phyloP scores from a whole-genome alignment of 1,140 invertebrate species.

The Drosophila parvula region DNA sequence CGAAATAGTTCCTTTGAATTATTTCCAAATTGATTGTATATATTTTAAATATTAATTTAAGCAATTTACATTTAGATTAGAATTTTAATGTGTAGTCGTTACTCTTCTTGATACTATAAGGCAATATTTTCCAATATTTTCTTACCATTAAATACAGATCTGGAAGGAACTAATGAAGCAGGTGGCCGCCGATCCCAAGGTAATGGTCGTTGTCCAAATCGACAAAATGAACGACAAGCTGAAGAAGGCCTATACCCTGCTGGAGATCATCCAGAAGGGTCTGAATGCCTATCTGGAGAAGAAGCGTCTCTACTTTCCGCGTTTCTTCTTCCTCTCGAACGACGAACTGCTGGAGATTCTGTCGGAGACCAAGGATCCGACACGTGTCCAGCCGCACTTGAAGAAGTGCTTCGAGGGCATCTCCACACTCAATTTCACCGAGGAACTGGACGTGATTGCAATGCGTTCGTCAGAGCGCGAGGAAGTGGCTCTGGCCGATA shows the following conservation, averaged over 20 bases:
- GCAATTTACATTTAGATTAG: too few relatives aligned
- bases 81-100: too few relatives aligned
- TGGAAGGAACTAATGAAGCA: conserved; percentile 98
- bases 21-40: too few relatives aligned
- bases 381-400: conserved; percentile 97
- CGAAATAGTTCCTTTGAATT: too few relatives aligned
- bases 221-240: conserved; percentile 97
- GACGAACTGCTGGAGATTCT: conserved; percentile 98
- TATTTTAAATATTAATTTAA: too few relatives aligned
- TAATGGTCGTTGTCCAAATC: conserved; percentile 94
- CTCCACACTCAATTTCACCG: conserved; percentile 93
- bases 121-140: too few relatives aligned
- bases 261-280: conserved; percentile 96
- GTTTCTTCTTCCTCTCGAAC: conserved; percentile 99
- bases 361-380: conserved; percentile 98
- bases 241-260: conserved; percentile 93
- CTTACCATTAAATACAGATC: conserved; percentile 45
- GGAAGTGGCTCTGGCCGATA: conserved; percentile 89
- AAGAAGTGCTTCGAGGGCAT: conserved; percentile 99
- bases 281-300: conserved; percentile 97
- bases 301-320: conserved; percentile 96
- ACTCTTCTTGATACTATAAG: too few relatives aligned
- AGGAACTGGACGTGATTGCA: conserved; percentile 93
- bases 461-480: conserved; percentile 96
- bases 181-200: conserved; percentile 90